Base-by-base conservation (phyloP, 2,113 vertebrate species). In the Sprattus sprattus region DNA sequence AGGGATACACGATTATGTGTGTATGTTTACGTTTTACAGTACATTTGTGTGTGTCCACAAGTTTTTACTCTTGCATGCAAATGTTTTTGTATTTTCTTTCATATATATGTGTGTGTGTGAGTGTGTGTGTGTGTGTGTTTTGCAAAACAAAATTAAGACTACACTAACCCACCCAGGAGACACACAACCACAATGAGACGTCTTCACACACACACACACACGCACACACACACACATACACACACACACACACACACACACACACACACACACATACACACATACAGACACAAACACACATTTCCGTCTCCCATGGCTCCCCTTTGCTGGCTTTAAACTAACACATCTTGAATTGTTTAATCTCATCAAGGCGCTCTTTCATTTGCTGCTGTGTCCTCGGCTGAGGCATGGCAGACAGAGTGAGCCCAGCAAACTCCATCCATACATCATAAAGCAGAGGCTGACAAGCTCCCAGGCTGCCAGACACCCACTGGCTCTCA, bases 271-370 rank as follows among this genome's bases (percentile, higher is more conserved):
- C 60, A 64, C 60, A 67, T 45, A 92, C 86, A 88, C 89, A 90
- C 83, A 86, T 90, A 91, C 89, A 88, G 57, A 85, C 0, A 13
- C 89, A 87, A 64, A 84, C 1, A 10, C 89, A 28, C 87, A 86
- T n/a, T 28, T 28, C 25, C 15, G 13, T 39, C 28, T 39, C 71
- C 71, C 71, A 78, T 11, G 2, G 28, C 11, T 39, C 28, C 67
- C 28, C 15, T 39, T 78, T 78, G 4, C 71, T 78, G 71, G 71
- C 71, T 39, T 78, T 11, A 39, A 67, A 39, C 25, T 44, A 39
- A 32, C 91, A 94, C 93, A 94, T 94, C 93, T 94, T 95, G 93
- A 95, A 94, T 90, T 25, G 87, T 89, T 95, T 93, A 93, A 92
- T 93, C 92, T 93, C 91, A 94, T 94, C 92, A 94, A 90, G 83